phyloP scores from a whole-genome alignment of 2,113 vertebrate species.

The Ascaphus truei region DNA sequence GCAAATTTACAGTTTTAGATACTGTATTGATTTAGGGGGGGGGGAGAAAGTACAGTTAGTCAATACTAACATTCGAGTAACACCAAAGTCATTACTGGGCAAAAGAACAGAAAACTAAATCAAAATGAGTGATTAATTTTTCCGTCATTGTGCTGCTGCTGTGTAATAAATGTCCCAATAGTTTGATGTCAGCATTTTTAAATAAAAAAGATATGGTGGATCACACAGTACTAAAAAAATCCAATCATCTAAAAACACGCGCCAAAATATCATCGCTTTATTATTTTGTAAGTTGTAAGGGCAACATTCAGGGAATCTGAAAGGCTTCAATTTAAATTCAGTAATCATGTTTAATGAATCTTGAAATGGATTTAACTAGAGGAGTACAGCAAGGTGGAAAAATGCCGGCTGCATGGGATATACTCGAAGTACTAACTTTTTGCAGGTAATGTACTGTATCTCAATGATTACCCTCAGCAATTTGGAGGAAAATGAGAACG shows the following conservation, averaged over 20 bases:
- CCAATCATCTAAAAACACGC: neutral
- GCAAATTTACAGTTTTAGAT: slow-evolving; percentile 36
- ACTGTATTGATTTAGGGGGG: slow-evolving; percentile 47
- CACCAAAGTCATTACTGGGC: slow-evolving; percentile 33
- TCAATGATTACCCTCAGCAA: neutral
- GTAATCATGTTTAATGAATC: slow-evolving; percentile 4
- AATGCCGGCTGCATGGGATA: neutral
- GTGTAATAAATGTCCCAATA: slow-evolving; percentile 40
- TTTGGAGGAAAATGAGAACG: neutral
- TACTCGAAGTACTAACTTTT: neutral
- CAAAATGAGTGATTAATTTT: slow-evolving; percentile 44
- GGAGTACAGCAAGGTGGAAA: neutral
- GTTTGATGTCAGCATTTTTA: slow-evolving; percentile 33
- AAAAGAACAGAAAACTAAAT: slow-evolving; percentile 42
- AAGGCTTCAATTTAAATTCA: slow-evolving; percentile 1
- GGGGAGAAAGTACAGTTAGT: slow-evolving; percentile 41
- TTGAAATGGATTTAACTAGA: slow-evolving; percentile 6
- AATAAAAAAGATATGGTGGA: slow-evolving; percentile 35
- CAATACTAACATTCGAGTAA: slow-evolving; percentile 35
- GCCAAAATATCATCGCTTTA: neutral
- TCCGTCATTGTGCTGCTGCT: slow-evolving; percentile 23
- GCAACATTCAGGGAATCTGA: neutral
- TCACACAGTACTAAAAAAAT: neutral
- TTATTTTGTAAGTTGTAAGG: neutral
- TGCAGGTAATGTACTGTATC: neutral